A percentile compares a stretch with the other conserved stretches of the same genome.
These are phyloP conservation scores for Aulostomus chinensis DNA, from an alignment of 2,797 vertebrate genomes.

Conservation along the genomic window DNA sequence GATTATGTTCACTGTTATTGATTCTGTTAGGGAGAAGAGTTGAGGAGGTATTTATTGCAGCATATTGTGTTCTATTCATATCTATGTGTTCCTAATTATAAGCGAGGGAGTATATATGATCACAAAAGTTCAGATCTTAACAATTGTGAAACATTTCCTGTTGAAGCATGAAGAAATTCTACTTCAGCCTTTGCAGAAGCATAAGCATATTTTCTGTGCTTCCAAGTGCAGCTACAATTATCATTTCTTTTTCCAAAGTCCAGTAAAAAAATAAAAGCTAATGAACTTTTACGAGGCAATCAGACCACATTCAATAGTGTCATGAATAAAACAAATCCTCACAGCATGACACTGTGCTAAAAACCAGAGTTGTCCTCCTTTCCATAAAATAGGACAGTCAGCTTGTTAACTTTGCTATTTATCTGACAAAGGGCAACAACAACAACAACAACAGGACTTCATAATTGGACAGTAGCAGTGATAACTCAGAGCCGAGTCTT, in stretches of 20 bases:
- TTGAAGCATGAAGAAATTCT: neutral
- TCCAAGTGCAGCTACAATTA: neutral
- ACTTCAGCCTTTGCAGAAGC: neutral
- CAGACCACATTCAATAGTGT: slow-evolving; percentile 13
- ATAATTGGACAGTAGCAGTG: neutral
- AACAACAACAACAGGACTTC: too few species aligned
- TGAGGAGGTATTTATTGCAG: too few species aligned
- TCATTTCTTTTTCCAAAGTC: slow-evolving; percentile 2
- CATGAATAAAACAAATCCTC: slow-evolving; percentile 52
- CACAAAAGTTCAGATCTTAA: slow-evolving; percentile 1
- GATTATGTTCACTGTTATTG: neutral
- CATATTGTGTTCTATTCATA: too few species aligned
- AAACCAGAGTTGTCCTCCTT: slow-evolving; percentile 18
- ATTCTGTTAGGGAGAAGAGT: neutral
- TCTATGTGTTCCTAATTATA: too few species aligned
- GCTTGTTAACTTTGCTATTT: neutral
- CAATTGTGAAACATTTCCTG: neutral
- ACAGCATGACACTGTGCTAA: slow-evolving; percentile 4
- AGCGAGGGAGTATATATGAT: neutral
- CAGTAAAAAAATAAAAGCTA: slow-evolving; percentile 17
- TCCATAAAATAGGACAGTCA: slow-evolving; percentile 22
- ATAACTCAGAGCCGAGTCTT: too few species aligned
- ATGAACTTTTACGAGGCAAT: slow-evolving; percentile 25
- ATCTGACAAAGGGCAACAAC: too few species aligned
- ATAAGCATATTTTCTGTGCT: neutral